Base-by-base conservation (phyloP, 2,888 invertebrate genomes). In the Ptychoptera albimana region DNA sequence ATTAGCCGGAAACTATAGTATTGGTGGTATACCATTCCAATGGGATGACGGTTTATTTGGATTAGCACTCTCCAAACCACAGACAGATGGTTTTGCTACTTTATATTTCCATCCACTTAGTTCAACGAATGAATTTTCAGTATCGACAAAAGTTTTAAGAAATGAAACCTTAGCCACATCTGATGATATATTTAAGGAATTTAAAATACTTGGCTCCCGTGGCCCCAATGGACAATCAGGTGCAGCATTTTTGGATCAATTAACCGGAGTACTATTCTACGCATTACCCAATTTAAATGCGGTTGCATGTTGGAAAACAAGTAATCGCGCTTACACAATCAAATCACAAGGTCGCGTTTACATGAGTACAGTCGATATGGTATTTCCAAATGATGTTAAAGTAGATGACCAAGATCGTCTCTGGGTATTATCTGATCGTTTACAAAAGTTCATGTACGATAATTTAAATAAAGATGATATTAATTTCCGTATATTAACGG, bases 11-110 rank as follows among this genome's bases (percentile, higher is more conserved):
- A 78, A 81, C 45, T 82, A 77, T 55, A 80, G 73, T 51, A 79
- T 84, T 1, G 75, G 75, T 48, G 81, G 79, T 2, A 68, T 73
- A 12, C 71, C 72, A 47, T 83, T 83, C 55, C 76, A 75, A 49
- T 85, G 83, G 84, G 74, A 74, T 3, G 85, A 86, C 55, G 84
- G 81, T 0, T 60, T 87, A 1, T 85, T 84, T 50, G 85, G 85
- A 0, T 58, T 86, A 49, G 79, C 80, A 0, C 56, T 86, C 10
- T 75, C 79, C 1, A 75, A 75, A 7, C 72, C 77, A 0, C 73
- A 73, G 44, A 53, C 70, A 0, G 74, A 79, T 44, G 80, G 80
- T 30, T 79, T 64, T 58, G 76, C 82, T 46, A 80, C 78, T 0
- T 60, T 86, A 2, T 87, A 80, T 55, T 87, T 85, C 67, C 86